Base-by-base conservation (phyloP, 2,888 invertebrate genomes). In the Lasioglossum marginatum region DNA sequence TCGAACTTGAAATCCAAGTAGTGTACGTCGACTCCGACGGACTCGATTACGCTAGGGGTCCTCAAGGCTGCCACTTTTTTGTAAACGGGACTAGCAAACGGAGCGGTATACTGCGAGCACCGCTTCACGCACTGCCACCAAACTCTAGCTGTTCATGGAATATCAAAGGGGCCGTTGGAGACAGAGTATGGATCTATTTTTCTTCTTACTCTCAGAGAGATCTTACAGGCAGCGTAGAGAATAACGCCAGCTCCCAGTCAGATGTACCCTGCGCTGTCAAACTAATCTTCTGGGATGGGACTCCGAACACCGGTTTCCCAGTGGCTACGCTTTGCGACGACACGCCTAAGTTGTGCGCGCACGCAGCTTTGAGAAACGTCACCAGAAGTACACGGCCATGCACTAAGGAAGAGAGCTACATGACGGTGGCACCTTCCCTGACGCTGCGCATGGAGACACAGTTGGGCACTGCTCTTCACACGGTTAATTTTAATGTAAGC, bases 21-120 rank as follows among this genome's bases (percentile, higher is more conserved):
- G 97, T 98, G 63, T 98, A 98, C 94, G 97, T 98, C 0, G 98
- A 98, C 94, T 98, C 98, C 0, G 98, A 98, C 93, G 98, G 98
- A 0, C 96, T 97, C 76, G 98, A 98, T 94, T 98, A 98, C 93
- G 97, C 97, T 4, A 96, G 96, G 82, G 96, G 96, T 60, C 93
- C 95, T 2, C 94, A 94, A n/a, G 95, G 95, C 10, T 95, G 95
- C 60, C 90, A 94, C 43, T 95, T 95, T 86, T 93, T 93, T 77
- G 93, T 95, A 10, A 95, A 93, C 93, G 96, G 96, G 95, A 91
- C 96, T 96, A 82, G 95, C 95, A 93, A 97, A 97, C 72, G 98
- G 63, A 97, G 97, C 92, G 98, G 98, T 4, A 96, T 96, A 37
- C 95, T 98, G 77, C 96, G 97, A 73, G 98, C 98, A 89, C 98